phyloP scores from a whole-genome alignment of 23 tunicate species.

The Phallusia fumigata region DNA sequence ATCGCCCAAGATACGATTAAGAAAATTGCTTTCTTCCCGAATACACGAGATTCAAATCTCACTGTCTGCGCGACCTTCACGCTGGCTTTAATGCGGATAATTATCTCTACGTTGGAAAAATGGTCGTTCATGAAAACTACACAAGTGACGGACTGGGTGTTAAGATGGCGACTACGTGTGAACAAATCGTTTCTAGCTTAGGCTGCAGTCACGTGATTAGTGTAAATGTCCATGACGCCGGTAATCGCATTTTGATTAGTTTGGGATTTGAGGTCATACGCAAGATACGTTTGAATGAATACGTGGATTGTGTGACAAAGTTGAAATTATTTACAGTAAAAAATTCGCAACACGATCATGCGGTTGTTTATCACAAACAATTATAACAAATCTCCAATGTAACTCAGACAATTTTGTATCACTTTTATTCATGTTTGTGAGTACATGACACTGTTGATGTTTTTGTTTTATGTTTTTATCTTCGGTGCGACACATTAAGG shows the following conservation, averaged over 20 bases:
- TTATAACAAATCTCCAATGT: too few species aligned
- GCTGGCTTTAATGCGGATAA: not conserved
- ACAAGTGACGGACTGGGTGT: not conserved
- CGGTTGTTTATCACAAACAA: not conserved
- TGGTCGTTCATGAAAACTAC: not conserved
- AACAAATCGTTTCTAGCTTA: not conserved
- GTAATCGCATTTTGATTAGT: not conserved
- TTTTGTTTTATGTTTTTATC: too few species aligned
- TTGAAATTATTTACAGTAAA: not conserved
- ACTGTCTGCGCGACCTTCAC: not conserved
- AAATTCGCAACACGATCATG: not conserved
- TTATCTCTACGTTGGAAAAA: not conserved
- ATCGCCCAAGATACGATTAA: too few species aligned
- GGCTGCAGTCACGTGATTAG: not conserved
- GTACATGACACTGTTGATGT: too few species aligned
- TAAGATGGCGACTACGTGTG: not conserved
- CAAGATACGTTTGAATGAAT: not conserved
- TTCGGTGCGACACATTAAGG: too few species aligned
- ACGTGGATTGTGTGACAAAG: not conserved
- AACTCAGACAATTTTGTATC: too few species aligned
- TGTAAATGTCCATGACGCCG: not conserved
- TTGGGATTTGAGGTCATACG: not conserved
- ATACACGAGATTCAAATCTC: not conserved
- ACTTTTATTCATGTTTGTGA: too few species aligned
- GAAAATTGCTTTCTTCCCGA: not conserved